These are phyloP conservation scores for Linyphia triangularis DNA, from an alignment of 2,888 invertebrate species.

Conservation along the genomic window DNA sequence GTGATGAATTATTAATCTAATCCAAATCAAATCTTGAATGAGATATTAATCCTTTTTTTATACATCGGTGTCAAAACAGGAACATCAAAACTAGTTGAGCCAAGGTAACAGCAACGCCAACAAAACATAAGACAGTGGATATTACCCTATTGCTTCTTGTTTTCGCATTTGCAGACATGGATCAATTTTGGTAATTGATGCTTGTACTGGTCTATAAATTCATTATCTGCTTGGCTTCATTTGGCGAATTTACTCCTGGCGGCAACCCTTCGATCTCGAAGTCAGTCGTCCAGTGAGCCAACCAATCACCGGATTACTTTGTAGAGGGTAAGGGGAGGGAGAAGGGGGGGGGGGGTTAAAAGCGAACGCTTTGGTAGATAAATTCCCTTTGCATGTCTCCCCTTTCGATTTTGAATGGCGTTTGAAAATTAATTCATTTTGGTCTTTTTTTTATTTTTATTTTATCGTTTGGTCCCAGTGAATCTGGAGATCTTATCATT, in stretches of 20 bases:
- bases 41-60: too few species aligned
- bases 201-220: slow-evolving; percentile 47
- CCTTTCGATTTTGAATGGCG: slow-evolving; percentile 14
- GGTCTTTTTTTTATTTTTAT: slow-evolving; percentile 9
- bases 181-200: slow-evolving; percentile 61
- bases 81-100: background rate
- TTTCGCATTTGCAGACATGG: slow-evolving; percentile 40
- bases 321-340: background rate
- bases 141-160: slow-evolving; percentile 5
- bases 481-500: slow-evolving; percentile 35
- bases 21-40: too few species aligned
- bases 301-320: slow-evolving; percentile 55
- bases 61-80: background rate
- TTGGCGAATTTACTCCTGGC: slow-evolving; percentile 35
- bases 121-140: background rate
- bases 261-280: slow-evolving; percentile 42
- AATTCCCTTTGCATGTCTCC: slow-evolving; percentile 28
- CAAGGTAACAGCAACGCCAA: background rate
- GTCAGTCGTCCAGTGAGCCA: slow-evolving; percentile 37
- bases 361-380: slow-evolving; percentile 32
- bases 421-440: slow-evolving; percentile 58
- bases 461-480: background rate
- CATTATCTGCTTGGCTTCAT: slow-evolving; percentile 53
- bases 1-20: too few species aligned
- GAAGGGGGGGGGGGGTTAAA: slow-evolving; percentile 19